Evolutionary conservation across 2,113 vertebrate species (phyloP).

Genomic region (Arenaria interpres): DNA sequence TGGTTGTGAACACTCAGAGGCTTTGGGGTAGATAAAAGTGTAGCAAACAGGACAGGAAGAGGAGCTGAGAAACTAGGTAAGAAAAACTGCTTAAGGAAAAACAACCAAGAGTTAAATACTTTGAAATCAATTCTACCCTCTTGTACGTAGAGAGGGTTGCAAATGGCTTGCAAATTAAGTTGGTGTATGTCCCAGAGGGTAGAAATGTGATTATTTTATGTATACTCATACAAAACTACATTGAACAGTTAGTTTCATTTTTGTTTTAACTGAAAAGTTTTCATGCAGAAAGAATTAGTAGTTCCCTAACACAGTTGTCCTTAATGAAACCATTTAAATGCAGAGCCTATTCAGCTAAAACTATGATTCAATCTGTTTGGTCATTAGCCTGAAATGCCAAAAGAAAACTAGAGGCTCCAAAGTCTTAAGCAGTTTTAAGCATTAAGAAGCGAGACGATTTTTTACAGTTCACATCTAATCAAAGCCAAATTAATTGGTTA

Average conservation of each 20-base stretch:
- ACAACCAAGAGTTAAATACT: background rate
- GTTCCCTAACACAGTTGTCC: background rate
- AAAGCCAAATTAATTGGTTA: conserved; percentile 33
- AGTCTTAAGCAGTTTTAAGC: conserved; percentile 76
- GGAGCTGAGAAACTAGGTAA: background rate
- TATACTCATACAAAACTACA: background rate
- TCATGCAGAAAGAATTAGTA: background rate
- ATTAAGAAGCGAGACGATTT: background rate
- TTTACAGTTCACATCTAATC: background rate
- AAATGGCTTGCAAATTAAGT: background rate
- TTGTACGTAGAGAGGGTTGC: background rate
- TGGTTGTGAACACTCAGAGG: conserved; percentile 83
- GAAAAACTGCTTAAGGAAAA: conserved; percentile 74
- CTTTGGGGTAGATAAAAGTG: conserved; percentile 68
- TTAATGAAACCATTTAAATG: background rate
- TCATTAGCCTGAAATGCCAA: background rate
- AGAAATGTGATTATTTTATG: background rate
- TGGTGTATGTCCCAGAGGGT: background rate
- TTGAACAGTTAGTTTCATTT: background rate
- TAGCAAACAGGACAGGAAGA: background rate
- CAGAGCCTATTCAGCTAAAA: background rate
- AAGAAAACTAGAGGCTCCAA: background rate
- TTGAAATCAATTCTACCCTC: background rate
- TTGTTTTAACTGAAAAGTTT: background rate
- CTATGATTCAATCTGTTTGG: background rate